Base-by-base conservation (phyloP, 1,140 invertebrate species). In the Euwallacea similis region DNA sequence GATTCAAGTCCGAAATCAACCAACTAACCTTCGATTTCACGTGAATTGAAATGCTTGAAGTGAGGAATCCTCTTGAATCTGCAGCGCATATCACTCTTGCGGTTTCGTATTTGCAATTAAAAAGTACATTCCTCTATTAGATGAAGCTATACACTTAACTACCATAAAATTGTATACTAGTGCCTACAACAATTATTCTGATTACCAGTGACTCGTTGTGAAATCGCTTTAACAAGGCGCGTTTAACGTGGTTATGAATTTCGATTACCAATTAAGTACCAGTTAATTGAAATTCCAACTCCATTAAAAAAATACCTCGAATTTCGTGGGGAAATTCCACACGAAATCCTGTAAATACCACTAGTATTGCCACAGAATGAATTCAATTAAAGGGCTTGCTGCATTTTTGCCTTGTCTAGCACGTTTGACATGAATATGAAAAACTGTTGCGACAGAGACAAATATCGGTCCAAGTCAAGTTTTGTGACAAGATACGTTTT, bases 231-330 rank as follows among this genome's bases (percentile, higher is more conserved):
- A 53, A 53, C 50, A 53, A 53, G 11, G 15, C 50, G 50, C 21
- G 21, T 33, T 33, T 53, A n/a, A 53, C 15, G 50, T n/a, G 50
- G 11, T 6, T 53, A n/a, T 53, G 15, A 53, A 53, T 9, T 53
- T 15, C 50, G 11, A 53, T 53, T 53, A 15, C 15, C 11, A 6
- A n/a, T 9, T 53, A 53, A 11, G 15, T n/a, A 15, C 11, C 11
- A 53, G 6, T 53, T 53, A 53, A 53, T 53, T 53, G 50, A 53
- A 53, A 53, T 53, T 53, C 50, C 8, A 15, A 53, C 15, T n/a
- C 11, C 50, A 15, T 15, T 53, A n/a, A 15, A 53, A 53, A 53
- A 53, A 53, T 53, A 15, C 50, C 50, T n/a, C 11, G 50, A 15
- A 53, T n/a, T 53, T 53, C 50, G 7, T n/a, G 50, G 50, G 50